Conservation (phyloP, 2,113 vertebrate genomes). For the Platanista minor region DNA sequence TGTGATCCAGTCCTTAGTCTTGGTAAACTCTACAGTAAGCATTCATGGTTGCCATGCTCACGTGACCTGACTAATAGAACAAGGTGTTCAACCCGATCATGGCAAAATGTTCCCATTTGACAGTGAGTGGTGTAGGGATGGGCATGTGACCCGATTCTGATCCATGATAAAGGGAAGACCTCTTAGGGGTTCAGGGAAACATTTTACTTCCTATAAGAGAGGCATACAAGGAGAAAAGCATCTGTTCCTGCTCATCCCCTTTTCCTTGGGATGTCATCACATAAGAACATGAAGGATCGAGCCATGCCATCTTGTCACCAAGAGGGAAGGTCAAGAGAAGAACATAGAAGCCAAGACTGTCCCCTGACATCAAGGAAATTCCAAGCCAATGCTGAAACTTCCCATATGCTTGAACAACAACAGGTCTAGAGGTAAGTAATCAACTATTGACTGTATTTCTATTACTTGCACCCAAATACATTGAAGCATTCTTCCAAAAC, state of each 20-base stretch:
- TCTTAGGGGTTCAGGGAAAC: not conserved
- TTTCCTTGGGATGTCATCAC: not conserved
- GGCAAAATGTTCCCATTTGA: not conserved
- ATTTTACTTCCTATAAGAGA: not conserved
- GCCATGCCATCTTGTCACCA: not conserved
- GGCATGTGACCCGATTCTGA: not conserved
- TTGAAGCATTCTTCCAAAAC: not conserved
- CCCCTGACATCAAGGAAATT: too few relatives aligned
- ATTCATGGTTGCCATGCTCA: accelerated
- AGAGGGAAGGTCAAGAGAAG: not conserved
- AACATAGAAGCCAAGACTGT: not conserved
- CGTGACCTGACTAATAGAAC: not conserved
- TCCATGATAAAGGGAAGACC: not conserved
- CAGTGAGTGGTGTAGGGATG: not conserved
- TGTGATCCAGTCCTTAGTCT: not conserved
- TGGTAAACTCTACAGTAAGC: too few relatives aligned
- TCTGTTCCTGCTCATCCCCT: not conserved
- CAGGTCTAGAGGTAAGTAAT: not conserved
- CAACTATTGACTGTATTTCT: not conserved
- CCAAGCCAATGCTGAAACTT: not conserved
- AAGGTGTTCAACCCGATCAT: accelerated
- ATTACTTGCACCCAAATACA: not conserved
- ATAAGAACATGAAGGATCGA: not conserved
- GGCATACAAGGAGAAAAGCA: not conserved
- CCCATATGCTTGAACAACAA: not conserved